Evolutionary conservation across 2,113 vertebrate genomes (phyloP).

Genomic region (Poeciliopsis retropinna): DNA sequence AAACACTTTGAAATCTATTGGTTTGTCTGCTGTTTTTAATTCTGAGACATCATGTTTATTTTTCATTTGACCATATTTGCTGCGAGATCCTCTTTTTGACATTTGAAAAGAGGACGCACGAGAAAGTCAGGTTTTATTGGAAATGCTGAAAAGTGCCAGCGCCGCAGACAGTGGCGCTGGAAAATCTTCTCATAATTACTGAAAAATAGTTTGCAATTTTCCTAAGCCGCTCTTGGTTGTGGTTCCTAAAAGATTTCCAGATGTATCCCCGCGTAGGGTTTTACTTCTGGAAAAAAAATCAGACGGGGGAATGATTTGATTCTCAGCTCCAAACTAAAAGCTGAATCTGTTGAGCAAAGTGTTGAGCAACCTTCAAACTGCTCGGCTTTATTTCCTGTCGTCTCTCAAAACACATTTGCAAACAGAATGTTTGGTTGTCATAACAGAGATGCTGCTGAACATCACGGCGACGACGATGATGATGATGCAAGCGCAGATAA

Average conservation of each 20-base stretch:
- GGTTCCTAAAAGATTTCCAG: conserved; percentile 39
- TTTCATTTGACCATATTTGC: neutral
- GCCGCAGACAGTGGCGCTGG: conserved; percentile 16
- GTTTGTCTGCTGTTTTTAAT: neutral
- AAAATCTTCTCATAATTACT: conserved; percentile 3
- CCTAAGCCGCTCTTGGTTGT: conserved; percentile 27
- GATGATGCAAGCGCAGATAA: conserved; percentile 28
- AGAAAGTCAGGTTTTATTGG: neutral
- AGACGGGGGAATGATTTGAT: conserved; percentile 1
- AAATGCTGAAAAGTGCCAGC: conserved; percentile 3
- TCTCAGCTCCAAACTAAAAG: neutral
- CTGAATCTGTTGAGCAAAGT: neutral
- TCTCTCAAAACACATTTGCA: neutral
- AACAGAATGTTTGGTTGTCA: conserved; percentile 33
- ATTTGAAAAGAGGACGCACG: neutral
- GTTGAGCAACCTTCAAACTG: neutral
- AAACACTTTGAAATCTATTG: too few species aligned
- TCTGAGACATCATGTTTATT: neutral
- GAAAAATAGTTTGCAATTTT: conserved; percentile 22
- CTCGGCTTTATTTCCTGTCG: neutral
- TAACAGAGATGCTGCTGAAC: conserved; percentile 33
- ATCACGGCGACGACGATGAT: conserved; percentile 33
- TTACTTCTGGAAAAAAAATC: neutral
- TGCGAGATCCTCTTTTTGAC: neutral
- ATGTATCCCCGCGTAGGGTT: conserved; percentile 12